Evolutionary conservation across 2,888 invertebrate genomes (phyloP), one percentile per base, ranked within the genome.

Genomic region (Netelia melanura): DNA sequence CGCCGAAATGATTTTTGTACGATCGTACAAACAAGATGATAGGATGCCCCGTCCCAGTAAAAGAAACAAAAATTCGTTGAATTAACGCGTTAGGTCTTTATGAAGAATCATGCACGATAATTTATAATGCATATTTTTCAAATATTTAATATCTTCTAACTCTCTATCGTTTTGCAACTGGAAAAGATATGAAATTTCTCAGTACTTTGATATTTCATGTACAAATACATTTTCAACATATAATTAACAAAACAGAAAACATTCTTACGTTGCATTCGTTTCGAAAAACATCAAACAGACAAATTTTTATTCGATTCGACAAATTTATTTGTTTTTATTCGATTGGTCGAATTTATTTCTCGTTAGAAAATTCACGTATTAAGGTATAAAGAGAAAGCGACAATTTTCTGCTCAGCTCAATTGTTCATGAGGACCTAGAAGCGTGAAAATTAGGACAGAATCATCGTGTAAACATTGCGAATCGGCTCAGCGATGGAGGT

Each of bases 391-490:
- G 38, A 1, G 8, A 38, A 38, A 38, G 5, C 6, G 6, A 38
- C 6, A 6, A 48, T 48, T 48, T 48, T 14, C 10, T 43, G 56
- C 56, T 54, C 71, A 21, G 56, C 56, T 21, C 54, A 61, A 80
- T 78, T 83, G 54, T 43, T 83, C 79, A 70, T 79, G 43, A 25
- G 43, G 17, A 79, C 74, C 79, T 56, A 68, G 52, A 65, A 52
- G 44, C 58, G 71, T 30, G 21, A 21, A 67, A 72, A 77, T 72
- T 10, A 71, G 52, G 43, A 67, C 17, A n/a, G 3, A 48, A 81
- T n/a, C 43, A 64, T 58, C 30, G 62, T 48, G 43, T 21, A 11
- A 77, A 76, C 6, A 56, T 25, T n/a, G 61, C 43, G 56, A 56
- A 76, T 11, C n/a, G 56, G 65, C 44, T 75, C 11, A 11, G 14